These are phyloP conservation scores for Metallyticus violacea DNA, from an alignment of 2,888 invertebrate species.

Conservation along the genomic window DNA sequence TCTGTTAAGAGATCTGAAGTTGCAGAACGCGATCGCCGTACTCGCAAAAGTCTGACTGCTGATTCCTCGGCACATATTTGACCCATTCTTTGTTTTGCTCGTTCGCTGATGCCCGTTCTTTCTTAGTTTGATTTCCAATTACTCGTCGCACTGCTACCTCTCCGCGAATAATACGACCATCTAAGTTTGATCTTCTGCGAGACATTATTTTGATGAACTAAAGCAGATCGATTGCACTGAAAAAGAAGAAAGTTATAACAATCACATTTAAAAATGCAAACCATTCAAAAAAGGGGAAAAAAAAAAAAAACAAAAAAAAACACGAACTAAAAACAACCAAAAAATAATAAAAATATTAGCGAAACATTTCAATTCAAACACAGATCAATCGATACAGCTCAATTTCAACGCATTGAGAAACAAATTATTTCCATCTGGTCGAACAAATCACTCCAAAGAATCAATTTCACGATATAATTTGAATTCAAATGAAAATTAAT, in stretches of 20 bases:
- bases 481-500: too few relatives aligned
- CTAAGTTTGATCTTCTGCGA: background rate
- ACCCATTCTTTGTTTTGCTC: background rate
- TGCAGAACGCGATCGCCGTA: slow-evolving; percentile 7
- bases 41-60: slow-evolving; percentile 25
- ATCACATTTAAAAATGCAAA: background rate
- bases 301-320: too few relatives aligned
- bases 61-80: too few relatives aligned
- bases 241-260: background rate
- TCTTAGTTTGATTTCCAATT: background rate
- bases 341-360: too few relatives aligned
- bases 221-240: background rate
- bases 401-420: too few relatives aligned
- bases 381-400: too few relatives aligned
- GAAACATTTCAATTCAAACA: too few relatives aligned
- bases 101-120: background rate
- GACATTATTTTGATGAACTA: background rate
- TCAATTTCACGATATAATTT: background rate
- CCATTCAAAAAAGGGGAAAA: too few relatives aligned
- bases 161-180: background rate
- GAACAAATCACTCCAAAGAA: too few relatives aligned
- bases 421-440: too few relatives aligned
- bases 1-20: slow-evolving; percentile 25
- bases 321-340: too few relatives aligned
- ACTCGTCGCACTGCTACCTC: background rate